Conservation (phyloP, 2,888 invertebrate species). For the Abscondita cerata region DNA sequence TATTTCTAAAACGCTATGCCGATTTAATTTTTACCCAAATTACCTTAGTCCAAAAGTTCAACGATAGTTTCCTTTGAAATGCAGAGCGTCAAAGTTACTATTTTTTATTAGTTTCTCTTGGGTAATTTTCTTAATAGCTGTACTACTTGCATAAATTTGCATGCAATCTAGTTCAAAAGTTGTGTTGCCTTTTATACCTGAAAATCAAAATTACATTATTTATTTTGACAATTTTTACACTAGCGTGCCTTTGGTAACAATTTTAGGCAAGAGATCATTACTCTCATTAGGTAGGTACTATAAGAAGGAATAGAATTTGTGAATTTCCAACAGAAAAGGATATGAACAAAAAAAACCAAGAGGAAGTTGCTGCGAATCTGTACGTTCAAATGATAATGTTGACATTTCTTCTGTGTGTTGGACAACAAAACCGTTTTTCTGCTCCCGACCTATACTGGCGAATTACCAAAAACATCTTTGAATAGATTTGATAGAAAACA, state of each 20-base stretch:
- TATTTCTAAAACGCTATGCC: too few relatives aligned
- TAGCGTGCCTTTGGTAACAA: slow-evolving; percentile 42
- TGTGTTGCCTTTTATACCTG: slow-evolving; percentile 45
- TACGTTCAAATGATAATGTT: too few relatives aligned
- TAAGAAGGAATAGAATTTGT: slow-evolving; percentile 26
- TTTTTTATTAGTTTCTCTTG: too few relatives aligned
- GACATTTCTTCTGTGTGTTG: too few relatives aligned
- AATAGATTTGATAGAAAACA: slow-evolving; percentile 30
- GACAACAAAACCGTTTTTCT: slow-evolving; percentile 39
- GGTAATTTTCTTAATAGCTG: too few relatives aligned
- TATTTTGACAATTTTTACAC: slow-evolving; percentile 51
- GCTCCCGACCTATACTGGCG: slow-evolving; percentile 38
- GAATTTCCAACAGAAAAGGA: slow-evolving; percentile 44
- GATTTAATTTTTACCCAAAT: too few relatives aligned
- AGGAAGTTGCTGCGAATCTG: background rate
- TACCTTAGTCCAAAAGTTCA: too few relatives aligned
- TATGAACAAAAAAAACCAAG: slow-evolving; percentile 35
- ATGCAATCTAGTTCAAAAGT: slow-evolving; percentile 51
- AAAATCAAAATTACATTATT: slow-evolving; percentile 45
- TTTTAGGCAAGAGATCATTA: slow-evolving; percentile 46
- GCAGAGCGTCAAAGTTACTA: too few relatives aligned
- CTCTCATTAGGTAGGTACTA: slow-evolving; percentile 48
- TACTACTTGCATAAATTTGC: too few relatives aligned
- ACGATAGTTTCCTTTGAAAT: too few relatives aligned
- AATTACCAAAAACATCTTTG: slow-evolving; percentile 20